A percentile compares a stretch with the other conserved stretches of the same genome.
These are phyloP conservation scores for Camponotus vicinus DNA, from an alignment of 1,140 invertebrate species.

Conservation along the genomic window DNA sequence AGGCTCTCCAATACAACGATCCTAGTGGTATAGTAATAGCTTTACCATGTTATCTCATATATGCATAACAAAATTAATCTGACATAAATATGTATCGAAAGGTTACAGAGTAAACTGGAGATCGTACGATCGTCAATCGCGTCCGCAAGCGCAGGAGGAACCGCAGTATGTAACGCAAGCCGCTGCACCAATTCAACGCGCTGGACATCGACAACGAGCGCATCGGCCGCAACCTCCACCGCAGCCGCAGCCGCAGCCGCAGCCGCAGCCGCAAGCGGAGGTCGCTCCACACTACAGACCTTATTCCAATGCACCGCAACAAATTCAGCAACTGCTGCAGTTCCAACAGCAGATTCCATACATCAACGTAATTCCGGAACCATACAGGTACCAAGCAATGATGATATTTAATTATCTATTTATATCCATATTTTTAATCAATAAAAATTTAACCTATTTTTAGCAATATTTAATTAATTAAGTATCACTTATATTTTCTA, in stretches of 20 bases:
- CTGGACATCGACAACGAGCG: slow-evolving; percentile 81
- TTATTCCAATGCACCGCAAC: slow-evolving; percentile 79
- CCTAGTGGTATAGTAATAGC: slow-evolving; percentile 77
- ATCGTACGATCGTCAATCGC: slow-evolving; percentile 77
- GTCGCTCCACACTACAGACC: slow-evolving; percentile 75
- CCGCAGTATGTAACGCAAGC: slow-evolving; percentile 62
- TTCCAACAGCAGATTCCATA: slow-evolving; percentile 84
- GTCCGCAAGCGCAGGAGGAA: slow-evolving; percentile 59
- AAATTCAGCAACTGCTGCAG: slow-evolving; percentile 82
- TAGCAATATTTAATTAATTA: background rate
- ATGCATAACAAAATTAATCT: background rate
- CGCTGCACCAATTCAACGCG: slow-evolving; percentile 59
- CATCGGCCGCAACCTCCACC: slow-evolving; percentile 61
- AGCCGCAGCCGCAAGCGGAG: slow-evolving; percentile 83
- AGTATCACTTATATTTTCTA: background rate
- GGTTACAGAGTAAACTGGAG: slow-evolving; percentile 83
- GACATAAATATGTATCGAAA: slow-evolving; percentile 54
- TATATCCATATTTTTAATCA: no score
- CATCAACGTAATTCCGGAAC: slow-evolving; percentile 83
- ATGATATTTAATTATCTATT: background rate
- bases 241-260: slow-evolving; percentile 75
- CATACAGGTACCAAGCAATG: slow-evolving; percentile 78
- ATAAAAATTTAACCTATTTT: background rate
- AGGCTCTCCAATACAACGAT: slow-evolving; percentile 82
- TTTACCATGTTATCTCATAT: background rate